These are phyloP conservation scores for Ctenopoma multispine DNA, from an alignment of 2,797 vertebrate species.

Conservation along the genomic window DNA sequence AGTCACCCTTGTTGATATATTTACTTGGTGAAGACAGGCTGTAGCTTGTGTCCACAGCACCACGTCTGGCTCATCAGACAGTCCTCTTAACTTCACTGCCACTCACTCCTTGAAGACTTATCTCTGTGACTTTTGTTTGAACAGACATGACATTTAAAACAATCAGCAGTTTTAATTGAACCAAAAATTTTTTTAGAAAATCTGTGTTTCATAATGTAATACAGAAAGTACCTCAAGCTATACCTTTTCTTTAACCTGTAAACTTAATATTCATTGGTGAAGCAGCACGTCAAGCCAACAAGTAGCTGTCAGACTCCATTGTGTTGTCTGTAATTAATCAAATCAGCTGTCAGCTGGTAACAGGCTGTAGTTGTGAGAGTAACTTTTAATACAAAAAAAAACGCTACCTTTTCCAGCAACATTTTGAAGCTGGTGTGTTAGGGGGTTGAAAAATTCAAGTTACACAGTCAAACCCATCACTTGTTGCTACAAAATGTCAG, in stretches of 20 bases:
- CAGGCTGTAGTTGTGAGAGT: background rate
- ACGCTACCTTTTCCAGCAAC: background rate
- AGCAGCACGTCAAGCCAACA: background rate
- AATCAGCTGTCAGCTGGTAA: slow-evolving; percentile 11
- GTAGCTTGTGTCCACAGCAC: slow-evolving; percentile 25
- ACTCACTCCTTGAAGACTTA: background rate
- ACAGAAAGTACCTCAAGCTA: background rate
- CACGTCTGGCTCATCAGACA: slow-evolving; percentile 27
- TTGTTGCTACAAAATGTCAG: no score
- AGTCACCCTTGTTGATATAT: slow-evolving; percentile 45
- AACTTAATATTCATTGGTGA: background rate
- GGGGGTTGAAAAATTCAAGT: background rate
- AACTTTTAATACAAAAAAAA: background rate
- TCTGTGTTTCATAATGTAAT: background rate
- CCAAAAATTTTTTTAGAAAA: background rate
- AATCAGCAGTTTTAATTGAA: background rate
- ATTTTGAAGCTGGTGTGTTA: background rate
- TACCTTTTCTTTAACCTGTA: background rate
- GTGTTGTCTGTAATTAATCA: background rate
- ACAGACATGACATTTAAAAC: background rate
- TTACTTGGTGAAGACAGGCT: slow-evolving; percentile 38
- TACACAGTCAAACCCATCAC: no score
- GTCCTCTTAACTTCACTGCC: slow-evolving; percentile 24
- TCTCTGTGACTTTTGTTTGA: background rate
- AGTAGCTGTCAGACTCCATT: no score